Base-by-base conservation (phyloP, 2,113 vertebrate genomes). In the Alethe diademata region DNA sequence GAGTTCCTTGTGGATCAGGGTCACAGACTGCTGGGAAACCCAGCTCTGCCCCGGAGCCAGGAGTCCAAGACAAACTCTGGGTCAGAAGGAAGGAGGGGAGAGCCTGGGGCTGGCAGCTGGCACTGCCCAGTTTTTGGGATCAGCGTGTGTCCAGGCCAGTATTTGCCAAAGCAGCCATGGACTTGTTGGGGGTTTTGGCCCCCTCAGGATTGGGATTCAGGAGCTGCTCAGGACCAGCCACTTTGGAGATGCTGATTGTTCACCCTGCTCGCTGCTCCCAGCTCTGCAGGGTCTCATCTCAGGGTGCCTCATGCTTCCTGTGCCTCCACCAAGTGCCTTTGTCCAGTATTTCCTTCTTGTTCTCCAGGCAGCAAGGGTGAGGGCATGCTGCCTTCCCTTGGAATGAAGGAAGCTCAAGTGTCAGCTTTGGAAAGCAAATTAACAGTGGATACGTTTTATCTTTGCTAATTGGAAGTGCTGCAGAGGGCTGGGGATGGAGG, bases 261-360 rank as follows among this genome's bases (percentile, higher is more conserved):
- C 0, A 0, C 81, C 85, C 74, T 92, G 86, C 92, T 83, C 35
- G 11, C 33, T 64, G 91, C 53, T 82, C 16, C 66, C 70, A 61
- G 38, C 61, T 94, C 93, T 0, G 6, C 81, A 71, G 87, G 90
- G 81, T 85, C 66, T 95, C 85, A 45, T 95, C 96, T 96, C 96
- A 96, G 96, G 95, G 90, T 88, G 93, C 73, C 65, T 95, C 48
- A 3, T 24, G 61, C 53, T 74, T 7, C 2, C 60, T 91, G 69
- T 85, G 70, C 64, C 56, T 93, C 82, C 54, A 53, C 58, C 18
- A 75, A 61, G 58, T 57, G 62, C 67, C 60, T 64, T 86, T 51
- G 26, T 61, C 54, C 62, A 58, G 0, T 28, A 64, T 79, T 87
- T 88, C 67, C 35, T 78, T 56, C 35, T 74, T 28, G 20, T 69